Base-by-base conservation (phyloP, 1,140 invertebrate genomes). In the Drosophila paulistorum region DNA sequence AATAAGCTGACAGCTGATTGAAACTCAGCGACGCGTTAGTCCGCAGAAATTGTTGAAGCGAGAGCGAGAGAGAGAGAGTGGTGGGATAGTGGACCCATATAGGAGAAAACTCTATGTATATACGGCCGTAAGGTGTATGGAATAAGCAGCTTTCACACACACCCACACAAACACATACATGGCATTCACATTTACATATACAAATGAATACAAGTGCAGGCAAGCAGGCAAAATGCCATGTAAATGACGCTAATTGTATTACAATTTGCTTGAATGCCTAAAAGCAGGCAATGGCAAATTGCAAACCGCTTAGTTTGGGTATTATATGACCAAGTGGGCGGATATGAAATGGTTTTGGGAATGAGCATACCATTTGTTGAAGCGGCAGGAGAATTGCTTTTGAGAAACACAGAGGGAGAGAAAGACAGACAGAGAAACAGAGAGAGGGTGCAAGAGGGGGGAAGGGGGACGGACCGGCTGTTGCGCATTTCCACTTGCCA, bases 191-290 rank as follows among this genome's bases (percentile, higher is more conserved):
- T 58, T 54, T 39, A 57, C 11, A 45, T 42, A 48, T 37, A 65
- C 42, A 63, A 20, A 14, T 13, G 17, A 42, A 60, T n/a, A 51
- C 17, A 51, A 51, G 45, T 51, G 61, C 66, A 64, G 48, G 54
- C 65, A 69, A 41, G 37, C 51, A 66, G 68, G 68, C 75, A 71
- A 65, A 66, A 77, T 74, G 61, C 63, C 79, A 87, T 89, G 84
- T 74, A 89, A 89, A 87, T 87, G 84, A 84, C 84, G 83, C 80
- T 87, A 87, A 87, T 87, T 87, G 84, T 87, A 87, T 89, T 89
- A 87, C 84, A 80, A 87, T 87, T 89, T 87, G 84, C 84, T 89
- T 73, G 77, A 87, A 87, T 89, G 84, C 84, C 77, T 74, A 82
- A 87, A 74, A 74, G 77, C 80, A 71, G 73, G 81, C 77, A 89